These are phyloP conservation scores for Hecatera dysodea DNA, from an alignment of 2,888 invertebrate species.

Conservation along the genomic window DNA sequence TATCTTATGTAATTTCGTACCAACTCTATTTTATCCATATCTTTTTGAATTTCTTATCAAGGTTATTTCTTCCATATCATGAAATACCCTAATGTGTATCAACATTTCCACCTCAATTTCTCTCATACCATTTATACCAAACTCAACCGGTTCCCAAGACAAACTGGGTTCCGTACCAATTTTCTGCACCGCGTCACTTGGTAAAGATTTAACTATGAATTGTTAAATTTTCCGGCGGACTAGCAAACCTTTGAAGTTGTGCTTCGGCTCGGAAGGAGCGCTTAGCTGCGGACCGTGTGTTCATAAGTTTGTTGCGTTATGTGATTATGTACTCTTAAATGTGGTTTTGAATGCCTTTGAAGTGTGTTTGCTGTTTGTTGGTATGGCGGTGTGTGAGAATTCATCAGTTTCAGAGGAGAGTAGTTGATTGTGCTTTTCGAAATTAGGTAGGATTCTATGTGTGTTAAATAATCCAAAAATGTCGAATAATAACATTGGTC, in stretches of 20 bases:
- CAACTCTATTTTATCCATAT: too few species aligned
- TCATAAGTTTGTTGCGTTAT: conserved; percentile 32
- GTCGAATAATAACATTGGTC: too few species aligned
- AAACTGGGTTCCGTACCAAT: conserved; percentile 74
- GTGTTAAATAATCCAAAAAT: too few species aligned
- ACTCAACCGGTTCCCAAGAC: conserved; percentile 48
- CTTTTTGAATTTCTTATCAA: neutral
- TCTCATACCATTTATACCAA: conserved; percentile 25
- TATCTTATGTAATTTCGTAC: too few species aligned
- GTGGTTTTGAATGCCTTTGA: conserved; percentile 32
- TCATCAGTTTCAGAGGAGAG: too few species aligned
- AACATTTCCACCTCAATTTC: conserved; percentile 12
- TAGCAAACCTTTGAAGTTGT: conserved; percentile 54
- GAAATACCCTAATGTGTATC: conserved; percentile 12
- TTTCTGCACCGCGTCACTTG: conserved; percentile 78
- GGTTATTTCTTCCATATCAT: neutral
- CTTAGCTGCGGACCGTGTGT: conserved; percentile 8
- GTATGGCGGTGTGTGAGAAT: neutral
- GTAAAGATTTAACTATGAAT: conserved; percentile 78
- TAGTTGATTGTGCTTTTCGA: too few species aligned
- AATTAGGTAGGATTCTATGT: too few species aligned
- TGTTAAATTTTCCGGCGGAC: conserved; percentile 67
- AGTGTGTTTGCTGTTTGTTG: neutral
- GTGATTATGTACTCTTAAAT: conserved; percentile 16
- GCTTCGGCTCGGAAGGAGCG: conserved; percentile 44